Evolutionary conservation across 2,888 invertebrate genomes (phyloP).

Genomic region (Neelides folsomi): DNA sequence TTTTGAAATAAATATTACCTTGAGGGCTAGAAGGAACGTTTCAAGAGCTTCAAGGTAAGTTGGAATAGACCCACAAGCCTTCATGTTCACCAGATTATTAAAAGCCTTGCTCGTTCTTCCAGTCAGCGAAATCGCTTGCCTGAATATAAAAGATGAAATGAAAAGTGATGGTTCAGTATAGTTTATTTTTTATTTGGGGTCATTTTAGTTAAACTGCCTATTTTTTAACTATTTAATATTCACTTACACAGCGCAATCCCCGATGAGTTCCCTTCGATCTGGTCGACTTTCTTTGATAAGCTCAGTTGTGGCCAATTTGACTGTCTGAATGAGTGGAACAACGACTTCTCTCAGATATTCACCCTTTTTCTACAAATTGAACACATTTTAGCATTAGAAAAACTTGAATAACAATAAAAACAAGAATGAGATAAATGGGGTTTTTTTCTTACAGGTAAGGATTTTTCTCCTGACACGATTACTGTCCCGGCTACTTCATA

Average conservation of each 20-base stretch:
- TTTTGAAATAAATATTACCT: too few species aligned
- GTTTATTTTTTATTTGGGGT: too few species aligned
- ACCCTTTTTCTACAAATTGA: conserved; percentile 37
- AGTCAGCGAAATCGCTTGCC: conserved; percentile 43
- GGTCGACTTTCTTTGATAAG: conserved; percentile 33
- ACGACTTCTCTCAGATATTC: conserved; percentile 40
- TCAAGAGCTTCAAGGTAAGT: conserved; percentile 42
- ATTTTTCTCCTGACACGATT: conserved; percentile 42
- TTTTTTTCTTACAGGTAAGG: conserved; percentile 37
- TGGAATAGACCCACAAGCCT: conserved; percentile 41
- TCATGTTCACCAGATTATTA: conserved; percentile 44
- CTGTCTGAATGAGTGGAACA: conserved; percentile 40
- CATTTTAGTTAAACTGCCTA: too few species aligned
- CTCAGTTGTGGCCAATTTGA: conserved; percentile 37
- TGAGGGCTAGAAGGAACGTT: conserved; percentile 42
- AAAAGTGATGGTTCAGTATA: too few species aligned
- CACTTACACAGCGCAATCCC: conserved; percentile 18
- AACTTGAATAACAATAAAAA: background rate
- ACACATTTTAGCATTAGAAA: background rate
- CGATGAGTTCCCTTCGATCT: conserved; percentile 32
- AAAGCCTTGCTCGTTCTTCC: conserved; percentile 48
- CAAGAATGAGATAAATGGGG: background rate
- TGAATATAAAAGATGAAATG: too few species aligned
- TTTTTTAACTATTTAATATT: too few species aligned
- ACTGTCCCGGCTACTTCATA: conserved; percentile 46